Evolutionary conservation across 2,888 invertebrate species (phyloP).

Genomic region (Ophion ellenae): DNA sequence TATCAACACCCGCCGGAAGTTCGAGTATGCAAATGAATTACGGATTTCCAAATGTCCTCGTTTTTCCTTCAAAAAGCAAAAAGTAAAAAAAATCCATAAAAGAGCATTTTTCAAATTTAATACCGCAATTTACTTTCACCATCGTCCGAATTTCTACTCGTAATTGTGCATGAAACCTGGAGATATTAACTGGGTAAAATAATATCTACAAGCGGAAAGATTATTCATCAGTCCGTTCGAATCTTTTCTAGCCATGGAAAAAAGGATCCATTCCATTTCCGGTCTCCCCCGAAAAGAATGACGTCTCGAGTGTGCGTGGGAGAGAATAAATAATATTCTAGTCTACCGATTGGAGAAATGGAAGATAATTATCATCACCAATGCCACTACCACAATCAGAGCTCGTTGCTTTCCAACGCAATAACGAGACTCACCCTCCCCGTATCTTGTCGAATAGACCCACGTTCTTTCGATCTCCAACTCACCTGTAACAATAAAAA

Average conservation of each 20-base stretch:
- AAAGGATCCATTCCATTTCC: neutral
- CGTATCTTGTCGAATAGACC: constrained; percentile 73
- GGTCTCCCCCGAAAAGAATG: neutral
- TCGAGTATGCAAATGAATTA: neutral
- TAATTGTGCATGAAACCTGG: neutral
- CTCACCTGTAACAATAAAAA: constrained; percentile 79
- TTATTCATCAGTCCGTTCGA: neutral
- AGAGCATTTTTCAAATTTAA: neutral
- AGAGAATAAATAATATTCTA: constrained; percentile 15
- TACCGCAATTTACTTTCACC: neutral
- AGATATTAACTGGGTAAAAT: neutral
- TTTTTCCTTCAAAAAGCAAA: neutral
- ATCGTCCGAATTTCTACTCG: neutral
- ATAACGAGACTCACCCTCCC: constrained; percentile 77
- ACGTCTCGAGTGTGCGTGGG: neutral
- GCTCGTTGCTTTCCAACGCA: constrained; percentile 57
- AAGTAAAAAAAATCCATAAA: neutral
- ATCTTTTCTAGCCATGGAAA: neutral
- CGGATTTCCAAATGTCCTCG: neutral
- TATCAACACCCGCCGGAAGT: neutral
- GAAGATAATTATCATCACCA: constrained; percentile 21
- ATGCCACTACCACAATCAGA: constrained; percentile 15
- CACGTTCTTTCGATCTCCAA: constrained; percentile 78
- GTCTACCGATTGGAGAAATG: constrained; percentile 37
- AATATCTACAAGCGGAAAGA: neutral